Evolutionary conservation across 2,888 invertebrate genomes (phyloP).

Genomic region (Thysanoteuthis rhombus): DNA sequence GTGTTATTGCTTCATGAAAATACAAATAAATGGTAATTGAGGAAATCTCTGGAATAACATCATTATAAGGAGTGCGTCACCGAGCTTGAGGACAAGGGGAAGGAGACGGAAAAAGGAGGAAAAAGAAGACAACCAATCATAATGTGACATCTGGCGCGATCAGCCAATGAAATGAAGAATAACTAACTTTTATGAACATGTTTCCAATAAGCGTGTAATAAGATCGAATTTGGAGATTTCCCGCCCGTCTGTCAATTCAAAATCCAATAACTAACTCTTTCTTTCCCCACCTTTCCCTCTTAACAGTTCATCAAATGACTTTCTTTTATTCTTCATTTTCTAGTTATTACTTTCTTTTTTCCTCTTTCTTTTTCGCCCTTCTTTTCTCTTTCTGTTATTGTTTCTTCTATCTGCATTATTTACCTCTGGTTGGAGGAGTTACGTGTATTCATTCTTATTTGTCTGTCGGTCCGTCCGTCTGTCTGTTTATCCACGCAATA

Average conservation of each 20-base stretch:
- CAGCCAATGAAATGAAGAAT: background rate
- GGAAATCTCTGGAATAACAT: background rate
- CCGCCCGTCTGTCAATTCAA: background rate
- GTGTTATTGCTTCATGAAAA: background rate
- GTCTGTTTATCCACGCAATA: too few relatives aligned
- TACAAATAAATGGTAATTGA: background rate
- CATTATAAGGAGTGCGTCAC: background rate
- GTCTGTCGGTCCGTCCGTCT: too few relatives aligned
- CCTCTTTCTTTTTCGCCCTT: too few relatives aligned
- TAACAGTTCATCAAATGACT: too few relatives aligned
- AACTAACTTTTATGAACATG: background rate
- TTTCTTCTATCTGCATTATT: too few relatives aligned
- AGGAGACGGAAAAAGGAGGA: background rate
- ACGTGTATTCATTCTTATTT: too few relatives aligned
- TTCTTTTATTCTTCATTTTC: too few relatives aligned
- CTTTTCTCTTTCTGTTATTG: too few relatives aligned
- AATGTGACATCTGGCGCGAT: background rate
- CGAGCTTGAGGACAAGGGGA: background rate
- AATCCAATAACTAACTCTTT: background rate
- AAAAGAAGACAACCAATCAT: too few relatives aligned
- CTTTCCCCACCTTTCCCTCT: too few relatives aligned
- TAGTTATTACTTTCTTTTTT: too few relatives aligned
- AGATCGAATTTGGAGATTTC: background rate
- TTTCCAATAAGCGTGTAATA: background rate
- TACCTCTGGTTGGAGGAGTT: too few relatives aligned